Evolutionary conservation across 1,140 invertebrate genomes (phyloP), one percentile per base, ranked within the genome.

Genomic region (Lutraria rhynchaena): DNA sequence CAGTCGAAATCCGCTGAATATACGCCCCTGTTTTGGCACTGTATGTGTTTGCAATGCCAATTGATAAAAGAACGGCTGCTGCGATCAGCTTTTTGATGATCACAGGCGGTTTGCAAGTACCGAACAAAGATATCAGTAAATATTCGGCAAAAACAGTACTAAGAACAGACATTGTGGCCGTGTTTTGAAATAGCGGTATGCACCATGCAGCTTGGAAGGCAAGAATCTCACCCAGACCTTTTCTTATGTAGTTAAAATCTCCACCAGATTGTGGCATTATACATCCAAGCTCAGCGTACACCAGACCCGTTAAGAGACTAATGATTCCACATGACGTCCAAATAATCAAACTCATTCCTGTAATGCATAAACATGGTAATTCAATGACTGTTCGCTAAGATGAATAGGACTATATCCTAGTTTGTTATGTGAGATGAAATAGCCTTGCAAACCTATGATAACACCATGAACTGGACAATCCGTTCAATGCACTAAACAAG

Each of bases 181-280:
- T 97, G 73, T 98, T 93, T 58, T 99, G 97, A 85, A 87, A 58
- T 7, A 86, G n/a, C 0, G 46, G 22, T n/a, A 70, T 31, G 17
- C 65, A n/a, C 80, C 75, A 87, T 3, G 76, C 46, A 22, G 58
- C 35, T 17, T 85, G 57, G 55, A 88, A 88, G 15, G 83, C 84
- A 2, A 78, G 61, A 27, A 71, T 19, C 19, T 44, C n/a, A 15
- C 86, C 85, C 22, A 83, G 67, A 15, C 81, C 85, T 53, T 82
- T 69, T 27, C 57, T 44, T 17, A 88, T 78, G 67, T 86, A 87
- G 9, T 61, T 75, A 44, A 69, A 87, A 27, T 87, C 85, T 15
- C 83, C 86, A 5, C 86, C 86, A 4, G 86, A 87, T n/a, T 35
- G 22, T 1, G 65, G 71, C 3, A 87, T 22, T 27, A 83, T 41